A percentile compares a stretch with the other conserved stretches of the same genome.
These are phyloP conservation scores for Hydrotaea cyrtoneurina DNA, from an alignment of 2,888 invertebrate species.

Conservation along the genomic window DNA sequence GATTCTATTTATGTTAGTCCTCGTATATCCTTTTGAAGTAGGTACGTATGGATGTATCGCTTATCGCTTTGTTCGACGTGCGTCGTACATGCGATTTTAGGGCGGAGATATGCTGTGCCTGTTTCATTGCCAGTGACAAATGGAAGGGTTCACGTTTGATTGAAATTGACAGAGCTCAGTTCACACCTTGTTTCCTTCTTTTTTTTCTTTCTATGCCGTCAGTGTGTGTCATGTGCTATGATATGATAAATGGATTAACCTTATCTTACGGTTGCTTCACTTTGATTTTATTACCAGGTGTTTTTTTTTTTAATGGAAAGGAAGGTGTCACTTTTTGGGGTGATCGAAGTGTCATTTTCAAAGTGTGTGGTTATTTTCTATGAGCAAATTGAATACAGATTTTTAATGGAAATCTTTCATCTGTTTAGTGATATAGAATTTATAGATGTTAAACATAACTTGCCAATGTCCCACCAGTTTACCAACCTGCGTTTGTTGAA, in stretches of 20 bases:
- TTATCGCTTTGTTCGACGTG: not conserved
- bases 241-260: conserved; percentile 29
- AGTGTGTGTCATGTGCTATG: not conserved
- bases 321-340: not conserved
- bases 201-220: not conserved
- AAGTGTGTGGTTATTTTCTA: too few relatives aligned
- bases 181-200: conserved; percentile 53
- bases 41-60: not conserved
- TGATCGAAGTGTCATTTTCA: not conserved
- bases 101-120: not conserved
- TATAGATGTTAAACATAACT: too few relatives aligned
- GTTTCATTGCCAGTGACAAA: not conserved
- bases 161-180: conserved; percentile 45
- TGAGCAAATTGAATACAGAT: too few relatives aligned
- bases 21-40: not conserved
- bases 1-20: not conserved
- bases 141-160: conserved; percentile 33
- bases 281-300: conserved; percentile 30
- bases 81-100: not conserved
- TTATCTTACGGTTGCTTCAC: not conserved
- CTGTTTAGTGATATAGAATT: too few relatives aligned
- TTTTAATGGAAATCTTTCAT: too few relatives aligned
- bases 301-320: not conserved
- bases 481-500: too few relatives aligned
- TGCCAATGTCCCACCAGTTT: too few relatives aligned